phyloP scores from a whole-genome alignment of 2,797 vertebrate genomes.

The Crocodylus rhombifer region DNA sequence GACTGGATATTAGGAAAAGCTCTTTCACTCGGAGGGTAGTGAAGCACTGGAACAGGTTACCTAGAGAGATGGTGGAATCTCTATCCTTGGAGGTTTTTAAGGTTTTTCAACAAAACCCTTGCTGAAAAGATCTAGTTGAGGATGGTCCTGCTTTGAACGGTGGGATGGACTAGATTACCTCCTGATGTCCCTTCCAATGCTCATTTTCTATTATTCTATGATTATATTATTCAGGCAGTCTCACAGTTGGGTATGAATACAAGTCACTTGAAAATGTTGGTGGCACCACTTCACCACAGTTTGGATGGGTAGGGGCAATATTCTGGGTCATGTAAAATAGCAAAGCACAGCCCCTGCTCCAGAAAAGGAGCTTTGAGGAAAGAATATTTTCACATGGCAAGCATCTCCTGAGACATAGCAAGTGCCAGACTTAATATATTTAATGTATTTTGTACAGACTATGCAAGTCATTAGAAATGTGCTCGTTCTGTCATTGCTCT shows the following conservation, averaged over 20 bases:
- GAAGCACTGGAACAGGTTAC: too few species aligned
- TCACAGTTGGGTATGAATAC: accelerated
- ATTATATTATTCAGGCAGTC: background rate
- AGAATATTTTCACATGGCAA: constrained; percentile 6
- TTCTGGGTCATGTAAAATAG: background rate
- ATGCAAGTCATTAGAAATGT: constrained; percentile 70
- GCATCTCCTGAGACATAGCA: constrained; percentile 11
- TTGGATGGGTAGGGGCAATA: background rate
- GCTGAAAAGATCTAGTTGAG: too few species aligned
- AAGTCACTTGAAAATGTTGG: accelerated
- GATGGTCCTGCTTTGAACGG: too few species aligned
- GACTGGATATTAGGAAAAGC: too few species aligned
- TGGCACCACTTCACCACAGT: background rate
- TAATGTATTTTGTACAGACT: constrained; percentile 44
- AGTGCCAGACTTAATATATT: constrained; percentile 71
- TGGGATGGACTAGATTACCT: too few species aligned
- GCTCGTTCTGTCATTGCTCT: constrained; percentile 75
- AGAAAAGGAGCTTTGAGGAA: background rate
- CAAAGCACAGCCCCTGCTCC: too few species aligned
- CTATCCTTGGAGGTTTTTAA: too few species aligned
- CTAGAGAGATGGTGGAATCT: too few species aligned
- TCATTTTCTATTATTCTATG: too few species aligned
- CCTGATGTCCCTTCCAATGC: too few species aligned
- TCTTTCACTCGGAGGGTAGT: too few species aligned
- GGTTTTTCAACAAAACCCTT: too few species aligned